Base-by-base conservation (phyloP, 2,888 invertebrate species). In the Bembecia ichneumoniformis region DNA sequence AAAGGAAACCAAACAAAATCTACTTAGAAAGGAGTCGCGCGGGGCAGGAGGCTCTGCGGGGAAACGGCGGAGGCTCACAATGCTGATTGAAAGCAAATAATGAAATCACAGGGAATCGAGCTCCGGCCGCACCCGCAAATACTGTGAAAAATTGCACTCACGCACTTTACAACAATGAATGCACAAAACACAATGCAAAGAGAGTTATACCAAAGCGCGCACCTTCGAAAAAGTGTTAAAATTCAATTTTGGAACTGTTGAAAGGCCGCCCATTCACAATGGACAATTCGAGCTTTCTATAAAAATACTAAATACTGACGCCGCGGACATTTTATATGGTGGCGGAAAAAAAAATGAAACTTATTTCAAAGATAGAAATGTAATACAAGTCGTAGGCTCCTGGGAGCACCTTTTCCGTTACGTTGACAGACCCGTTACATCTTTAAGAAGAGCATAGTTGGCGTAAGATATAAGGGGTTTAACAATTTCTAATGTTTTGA, bases 71-170 rank as follows among this genome's bases (percentile, higher is more conserved):
- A 51, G 71, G 77, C 77, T 82, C 79, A 83, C 83, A 77, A 82
- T 82, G 75, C 82, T 86, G 86, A 87, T 87, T 84, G 86, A 87
- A 87, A 84, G 77, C 83, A 86, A 87, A 86, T 86, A 86, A 86
- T 83, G 79, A 83, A 86, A 86, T 86, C 83, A 84, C 80, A 79
- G 76, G 73, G 77, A 76, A 76, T 67, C 68, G 74, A 76, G 73
- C 64, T 58, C 56, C 60, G 64, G 63, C 67, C 73, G 66, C 66
- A 60, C 69, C 71, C 74, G 77, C 76, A 80, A 82, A 82, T 72
- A 83, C 77, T 74, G 74, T 73, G 74, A 81, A 84, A 82, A 77
- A 82, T 82, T 82, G 80, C 82, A 82, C 63, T 66, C 58, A 56
- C 57, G 56, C 66, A 63, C 57, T 62, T 62, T 11, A 63, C 68